Evolutionary conservation across 2,797 vertebrate species (phyloP).

Genomic region (Nyctalus aviator): DNA sequence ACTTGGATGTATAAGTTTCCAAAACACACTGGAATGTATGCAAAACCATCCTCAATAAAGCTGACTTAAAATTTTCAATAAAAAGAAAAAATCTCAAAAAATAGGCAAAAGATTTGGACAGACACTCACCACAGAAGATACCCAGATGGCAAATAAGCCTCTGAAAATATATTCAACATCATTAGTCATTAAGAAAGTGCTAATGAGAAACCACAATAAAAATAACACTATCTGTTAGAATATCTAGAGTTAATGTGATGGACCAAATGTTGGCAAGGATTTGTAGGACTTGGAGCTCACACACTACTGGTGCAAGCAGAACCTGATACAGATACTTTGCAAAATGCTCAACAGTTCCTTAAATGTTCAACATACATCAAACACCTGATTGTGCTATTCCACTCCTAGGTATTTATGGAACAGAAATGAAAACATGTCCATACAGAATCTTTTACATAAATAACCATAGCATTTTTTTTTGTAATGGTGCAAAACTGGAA

Average conservation of each 20-base stretch:
- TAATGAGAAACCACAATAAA: neutral
- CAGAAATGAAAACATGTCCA: constrained; percentile 52
- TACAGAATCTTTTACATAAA: neutral
- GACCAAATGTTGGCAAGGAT: neutral
- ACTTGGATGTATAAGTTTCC: neutral
- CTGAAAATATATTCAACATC: neutral
- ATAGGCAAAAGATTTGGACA: constrained; percentile 10
- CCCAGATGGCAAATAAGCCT: constrained; percentile 15
- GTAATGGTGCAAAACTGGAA: constrained; percentile 44
- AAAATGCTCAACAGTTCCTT: neutral
- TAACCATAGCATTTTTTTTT: constrained; percentile 31
- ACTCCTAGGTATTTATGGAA: neutral
- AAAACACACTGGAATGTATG: neutral
- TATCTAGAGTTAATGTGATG: neutral
- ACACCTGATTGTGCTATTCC: neutral
- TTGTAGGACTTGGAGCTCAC: neutral
- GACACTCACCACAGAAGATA: constrained; percentile 19
- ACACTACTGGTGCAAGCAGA: neutral
- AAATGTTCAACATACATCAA: neutral
- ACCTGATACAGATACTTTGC: neutral
- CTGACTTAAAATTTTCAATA: neutral
- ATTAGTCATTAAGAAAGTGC: neutral
- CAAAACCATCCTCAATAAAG: constrained; percentile 9
- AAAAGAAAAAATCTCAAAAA: constrained; percentile 2
- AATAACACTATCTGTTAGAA: neutral